Conservation (phyloP, 2,113 vertebrate genomes). For the Myotis brandtii region DNA sequence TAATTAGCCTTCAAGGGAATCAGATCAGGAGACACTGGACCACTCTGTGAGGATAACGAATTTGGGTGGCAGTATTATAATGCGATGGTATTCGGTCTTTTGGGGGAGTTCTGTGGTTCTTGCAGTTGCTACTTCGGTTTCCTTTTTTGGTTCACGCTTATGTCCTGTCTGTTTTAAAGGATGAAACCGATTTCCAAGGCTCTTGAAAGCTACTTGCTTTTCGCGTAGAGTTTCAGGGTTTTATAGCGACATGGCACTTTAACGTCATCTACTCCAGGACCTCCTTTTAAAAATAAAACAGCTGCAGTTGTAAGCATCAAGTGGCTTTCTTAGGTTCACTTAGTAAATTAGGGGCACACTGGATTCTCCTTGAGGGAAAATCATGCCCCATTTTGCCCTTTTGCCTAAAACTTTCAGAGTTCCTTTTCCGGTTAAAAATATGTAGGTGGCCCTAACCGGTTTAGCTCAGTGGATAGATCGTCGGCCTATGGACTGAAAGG, state of each 20-base stretch:
- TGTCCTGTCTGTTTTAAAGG: slow-evolving; percentile 42
- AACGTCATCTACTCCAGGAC: not conserved
- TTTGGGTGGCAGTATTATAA: rapidly evolving
- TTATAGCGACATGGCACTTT: not conserved
- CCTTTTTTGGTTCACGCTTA: slow-evolving; percentile 63
- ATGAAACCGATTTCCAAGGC: slow-evolving; percentile 11
- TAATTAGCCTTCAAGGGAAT: slow-evolving; percentile 64
- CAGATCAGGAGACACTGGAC: not conserved
- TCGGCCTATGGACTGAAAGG: too few species aligned
- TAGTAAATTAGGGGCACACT: not conserved
- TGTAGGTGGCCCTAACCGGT: not conserved
- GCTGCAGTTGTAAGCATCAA: not conserved
- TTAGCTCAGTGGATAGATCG: too few species aligned
- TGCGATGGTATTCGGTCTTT: not conserved
- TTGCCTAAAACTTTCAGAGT: not conserved
- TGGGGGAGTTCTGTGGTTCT: not conserved
- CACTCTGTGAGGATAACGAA: not conserved
- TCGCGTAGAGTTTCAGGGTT: not conserved
- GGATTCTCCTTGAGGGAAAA: not conserved
- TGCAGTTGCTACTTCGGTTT: slow-evolving; percentile 41
- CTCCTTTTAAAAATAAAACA: slow-evolving; percentile 26
- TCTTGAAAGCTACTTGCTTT: slow-evolving; percentile 30
- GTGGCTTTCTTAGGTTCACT: not conserved
- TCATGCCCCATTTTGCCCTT: not conserved
- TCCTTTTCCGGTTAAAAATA: not conserved